Evolutionary conservation across 2,888 invertebrate genomes (phyloP).

Genomic region (Nineta flava): DNA sequence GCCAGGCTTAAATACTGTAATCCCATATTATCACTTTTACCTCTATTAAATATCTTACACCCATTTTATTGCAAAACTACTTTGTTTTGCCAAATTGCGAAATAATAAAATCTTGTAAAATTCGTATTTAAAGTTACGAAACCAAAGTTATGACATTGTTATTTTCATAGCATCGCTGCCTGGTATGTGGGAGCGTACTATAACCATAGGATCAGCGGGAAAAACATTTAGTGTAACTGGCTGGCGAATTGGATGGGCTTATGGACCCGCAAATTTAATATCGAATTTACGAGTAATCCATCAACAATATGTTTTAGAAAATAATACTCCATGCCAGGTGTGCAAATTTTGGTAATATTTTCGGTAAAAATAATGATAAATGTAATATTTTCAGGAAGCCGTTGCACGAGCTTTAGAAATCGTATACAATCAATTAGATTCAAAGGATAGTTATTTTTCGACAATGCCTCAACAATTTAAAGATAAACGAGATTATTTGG

Average conservation of each 20-base stretch:
- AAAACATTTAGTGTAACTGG: slow-evolving; percentile 97
- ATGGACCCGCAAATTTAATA: slow-evolving; percentile 72
- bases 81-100: too few species aligned
- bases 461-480: slow-evolving; percentile 57
- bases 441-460: slow-evolving; percentile 69
- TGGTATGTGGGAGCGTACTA: slow-evolving; percentile 94
- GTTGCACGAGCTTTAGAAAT: slow-evolving; percentile 77
- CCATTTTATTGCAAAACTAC: too few species aligned
- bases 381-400: slow-evolving; percentile 53
- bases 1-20: too few species aligned
- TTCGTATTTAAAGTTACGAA: not conserved
- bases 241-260: slow-evolving; percentile 95
- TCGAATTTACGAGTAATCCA: slow-evolving; percentile 73
- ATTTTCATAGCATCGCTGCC: slow-evolving; percentile 62
- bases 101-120: too few species aligned
- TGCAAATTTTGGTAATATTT: not conserved
- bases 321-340: slow-evolving; percentile 72
- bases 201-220: slow-evolving; percentile 94
- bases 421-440: slow-evolving; percentile 53
- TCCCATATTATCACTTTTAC: too few species aligned
- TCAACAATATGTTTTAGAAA: slow-evolving; percentile 88
- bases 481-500: slow-evolving; percentile 66
- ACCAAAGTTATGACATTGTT: not conserved
- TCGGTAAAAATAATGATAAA: slow-evolving; percentile 11
- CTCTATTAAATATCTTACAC: too few species aligned